These are phyloP conservation scores for Phaonia tiefii DNA, from an alignment of 2,888 invertebrate species.

Conservation along the genomic window DNA sequence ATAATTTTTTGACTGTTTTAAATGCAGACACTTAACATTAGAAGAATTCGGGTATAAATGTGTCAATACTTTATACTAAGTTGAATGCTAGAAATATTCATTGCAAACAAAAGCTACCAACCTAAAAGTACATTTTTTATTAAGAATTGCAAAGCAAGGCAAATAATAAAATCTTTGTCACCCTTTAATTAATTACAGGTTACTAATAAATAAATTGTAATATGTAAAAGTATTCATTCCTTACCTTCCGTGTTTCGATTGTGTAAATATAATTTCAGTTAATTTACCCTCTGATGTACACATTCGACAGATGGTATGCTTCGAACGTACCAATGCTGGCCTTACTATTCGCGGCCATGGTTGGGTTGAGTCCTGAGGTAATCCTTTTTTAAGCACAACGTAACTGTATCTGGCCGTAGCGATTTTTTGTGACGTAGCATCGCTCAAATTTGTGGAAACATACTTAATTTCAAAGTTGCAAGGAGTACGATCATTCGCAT, in stretches of 20 bases:
- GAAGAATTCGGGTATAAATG: no score
- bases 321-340: constrained; percentile 85
- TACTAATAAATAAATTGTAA: no score
- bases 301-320: constrained; percentile 88
- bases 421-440: constrained; percentile 79
- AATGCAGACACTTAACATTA: no score
- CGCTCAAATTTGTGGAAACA: constrained; percentile 81
- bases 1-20: no score
- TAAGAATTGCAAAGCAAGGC: no score
- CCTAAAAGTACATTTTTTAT: no score
- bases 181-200: no score
- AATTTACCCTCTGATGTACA: constrained; percentile 89
- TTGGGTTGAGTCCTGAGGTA: constrained; percentile 80
- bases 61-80: no score
- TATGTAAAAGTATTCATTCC: no score
- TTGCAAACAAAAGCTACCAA: no score
- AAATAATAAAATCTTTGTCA: no score
- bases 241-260: constrained; percentile 88
- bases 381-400: constrained; percentile 90
- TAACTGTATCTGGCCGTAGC: constrained; percentile 87
- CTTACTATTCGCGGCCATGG: constrained; percentile 91
- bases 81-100: no score
- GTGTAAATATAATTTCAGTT: constrained; percentile 88
- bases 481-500: constrained; percentile 83
- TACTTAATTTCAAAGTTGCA: constrained; percentile 89